Base-by-base conservation (phyloP, 2,888 invertebrate species). In the Caenorhabditis afra region DNA sequence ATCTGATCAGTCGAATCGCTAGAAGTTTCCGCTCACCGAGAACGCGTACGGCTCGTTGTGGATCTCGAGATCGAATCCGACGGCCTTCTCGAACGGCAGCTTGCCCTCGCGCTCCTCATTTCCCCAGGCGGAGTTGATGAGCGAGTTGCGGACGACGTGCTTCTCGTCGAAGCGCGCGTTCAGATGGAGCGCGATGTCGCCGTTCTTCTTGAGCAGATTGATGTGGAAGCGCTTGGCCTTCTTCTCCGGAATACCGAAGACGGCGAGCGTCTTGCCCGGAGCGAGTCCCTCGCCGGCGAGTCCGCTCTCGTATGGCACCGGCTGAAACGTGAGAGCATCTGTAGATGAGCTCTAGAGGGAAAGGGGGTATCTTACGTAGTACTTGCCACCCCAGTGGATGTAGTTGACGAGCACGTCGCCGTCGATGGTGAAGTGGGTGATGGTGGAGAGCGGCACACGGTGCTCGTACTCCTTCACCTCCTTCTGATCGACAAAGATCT, bases 331-430 rank as follows among this genome's bases (percentile, higher is more conserved):
- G 12, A 41, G n/a, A 29, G 4, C 8, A 18, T 3, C 22, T 49
- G 7, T 47, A 18, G 35, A 14, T 47, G 12, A 12, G 14, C 18
- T 45, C 12, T 1, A 23, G 5, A 2, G n/a, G n/a, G n/a, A n/a
- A n/a, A n/a, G n/a, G n/a, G n/a, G n/a, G 5, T 29, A 2, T 7
- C 86, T 84, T 64, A 88, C 88, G 74, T 90, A 90, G 81, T 90
- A 90, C 71, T 88, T 89, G 39, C 90, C 90, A 58, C 90, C 89
- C 90, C 90, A 90, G 71, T 87, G 86, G 23, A 90, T 84, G 76
- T 87, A 81, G 53, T 79, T 84, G 64, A 90, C 76, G 62, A 85
- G 79, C 62, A 90, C 82, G 64, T 90, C 90, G 37, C 90, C 90
- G 53, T 86, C 88, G 64, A 90, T 86, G 67, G 89, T 90, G 82